These are phyloP conservation scores for Rhopalosiphum padi DNA, from an alignment of 1,140 invertebrate genomes.

Conservation along the genomic window DNA sequence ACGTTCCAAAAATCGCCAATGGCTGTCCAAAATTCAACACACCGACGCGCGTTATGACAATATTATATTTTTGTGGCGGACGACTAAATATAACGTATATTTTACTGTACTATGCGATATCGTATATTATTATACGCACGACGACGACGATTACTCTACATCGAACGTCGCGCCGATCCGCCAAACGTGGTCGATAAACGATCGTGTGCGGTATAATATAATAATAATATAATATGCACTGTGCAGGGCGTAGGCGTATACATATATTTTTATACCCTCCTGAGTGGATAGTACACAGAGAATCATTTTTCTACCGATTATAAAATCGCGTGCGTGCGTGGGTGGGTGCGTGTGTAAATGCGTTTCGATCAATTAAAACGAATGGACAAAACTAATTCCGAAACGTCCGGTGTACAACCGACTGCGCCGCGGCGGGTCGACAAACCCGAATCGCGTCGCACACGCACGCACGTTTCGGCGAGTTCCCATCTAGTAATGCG, in stretches of 20 bases:
- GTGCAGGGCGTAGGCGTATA: neutral
- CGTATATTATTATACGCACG: neutral
- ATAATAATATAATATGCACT: neutral
- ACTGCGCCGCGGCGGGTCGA: neutral
- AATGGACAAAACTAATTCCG: constrained; percentile 36
- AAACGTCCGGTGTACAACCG: constrained; percentile 27
- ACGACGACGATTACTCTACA: neutral
- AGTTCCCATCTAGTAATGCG: neutral
- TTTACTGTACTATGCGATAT: neutral
- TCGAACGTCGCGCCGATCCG: neutral
- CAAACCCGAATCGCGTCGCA: neutral
- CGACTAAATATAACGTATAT: neutral
- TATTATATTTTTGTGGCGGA: neutral
- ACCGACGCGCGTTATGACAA: neutral
- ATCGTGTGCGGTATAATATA: neutral
- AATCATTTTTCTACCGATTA: constrained; percentile 8
- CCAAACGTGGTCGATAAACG: neutral
- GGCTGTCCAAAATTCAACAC: neutral
- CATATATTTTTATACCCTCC: neutral
- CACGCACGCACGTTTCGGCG: neutral
- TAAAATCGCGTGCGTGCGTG: too few relatives aligned
- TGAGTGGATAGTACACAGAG: neutral
- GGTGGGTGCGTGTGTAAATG: neutral
- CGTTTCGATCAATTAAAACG: constrained; percentile 46
- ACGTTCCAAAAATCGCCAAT: neutral